Evolutionary conservation across 2,888 invertebrate genomes (phyloP).

Genomic region (Amphimallon solstitiale): DNA sequence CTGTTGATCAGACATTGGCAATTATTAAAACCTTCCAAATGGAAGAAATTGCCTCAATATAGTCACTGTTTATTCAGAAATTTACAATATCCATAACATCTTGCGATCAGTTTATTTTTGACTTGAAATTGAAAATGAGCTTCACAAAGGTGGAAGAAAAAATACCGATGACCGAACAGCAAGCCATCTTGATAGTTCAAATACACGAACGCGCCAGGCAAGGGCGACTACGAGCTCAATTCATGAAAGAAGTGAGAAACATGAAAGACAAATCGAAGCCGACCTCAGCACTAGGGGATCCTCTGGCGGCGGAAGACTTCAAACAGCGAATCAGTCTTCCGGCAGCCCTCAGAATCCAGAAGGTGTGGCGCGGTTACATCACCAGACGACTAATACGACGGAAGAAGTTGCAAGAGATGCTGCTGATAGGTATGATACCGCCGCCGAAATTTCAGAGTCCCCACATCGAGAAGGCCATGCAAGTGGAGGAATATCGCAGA

Average conservation of each 20-base stretch:
- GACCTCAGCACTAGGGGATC: constrained; percentile 62
- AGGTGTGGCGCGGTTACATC: constrained; percentile 85
- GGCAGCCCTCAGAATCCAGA: constrained; percentile 87
- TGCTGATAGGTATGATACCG: constrained; percentile 85
- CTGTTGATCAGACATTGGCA: too few species aligned
- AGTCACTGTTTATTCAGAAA: too few species aligned
- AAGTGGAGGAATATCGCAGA: constrained; percentile 68
- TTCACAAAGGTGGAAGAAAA: constrained; percentile 60
- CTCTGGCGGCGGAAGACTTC: constrained; percentile 33
- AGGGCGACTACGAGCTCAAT: constrained; percentile 80
- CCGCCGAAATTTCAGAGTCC: constrained; percentile 65
- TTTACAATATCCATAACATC: too few species aligned
- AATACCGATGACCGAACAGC: constrained; percentile 74
- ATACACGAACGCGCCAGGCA: constrained; percentile 91
- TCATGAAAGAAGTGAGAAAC: constrained; percentile 71
- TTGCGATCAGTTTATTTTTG: too few species aligned
- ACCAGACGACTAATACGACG: constrained; percentile 75
- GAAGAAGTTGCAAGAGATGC: constrained; percentile 84
- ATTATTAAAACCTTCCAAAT: too few species aligned
- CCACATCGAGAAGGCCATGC: constrained; percentile 54
- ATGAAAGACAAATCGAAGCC: constrained; percentile 83
- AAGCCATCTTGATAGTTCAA: constrained; percentile 85
- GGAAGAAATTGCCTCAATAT: too few species aligned
- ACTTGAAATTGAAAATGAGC: too few species aligned
- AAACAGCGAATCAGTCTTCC: constrained; percentile 64